Evolutionary conservation across 2,113 vertebrate species (phyloP).

Genomic region (Phaethon lepturus): DNA sequence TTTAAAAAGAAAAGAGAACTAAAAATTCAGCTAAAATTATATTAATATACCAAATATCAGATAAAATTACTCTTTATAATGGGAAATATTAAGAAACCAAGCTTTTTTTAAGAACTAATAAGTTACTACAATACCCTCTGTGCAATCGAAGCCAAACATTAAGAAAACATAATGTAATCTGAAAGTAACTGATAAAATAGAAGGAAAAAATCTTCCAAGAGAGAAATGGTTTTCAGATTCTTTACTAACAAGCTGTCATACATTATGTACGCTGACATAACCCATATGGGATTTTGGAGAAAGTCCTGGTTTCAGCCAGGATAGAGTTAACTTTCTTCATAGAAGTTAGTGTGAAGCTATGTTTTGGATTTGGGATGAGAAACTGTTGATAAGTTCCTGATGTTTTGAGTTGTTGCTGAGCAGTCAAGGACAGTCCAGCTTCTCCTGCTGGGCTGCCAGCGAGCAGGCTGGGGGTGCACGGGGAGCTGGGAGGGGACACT

Average conservation of each 20-base stretch:
- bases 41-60: background rate
- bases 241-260: background rate
- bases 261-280: slow-evolving; percentile 50
- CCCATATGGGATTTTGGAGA: background rate
- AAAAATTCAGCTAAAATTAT: background rate
- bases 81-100: background rate
- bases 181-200: background rate
- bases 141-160: background rate
- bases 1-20: background rate
- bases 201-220: background rate
- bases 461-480: no score
- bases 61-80: background rate
- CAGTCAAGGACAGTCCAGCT: no score
- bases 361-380: no score
- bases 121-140: background rate
- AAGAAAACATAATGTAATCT: background rate
- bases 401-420: no score
- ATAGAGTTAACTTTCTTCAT: no score
- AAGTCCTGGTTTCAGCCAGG: no score
- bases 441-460: no score
- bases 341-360: no score
- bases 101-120: background rate
- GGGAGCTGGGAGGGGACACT: no score
- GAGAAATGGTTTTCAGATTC: background rate
- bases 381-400: no score